Conservation (phyloP, 2,888 invertebrate species). For the Tortrix viridana region DNA sequence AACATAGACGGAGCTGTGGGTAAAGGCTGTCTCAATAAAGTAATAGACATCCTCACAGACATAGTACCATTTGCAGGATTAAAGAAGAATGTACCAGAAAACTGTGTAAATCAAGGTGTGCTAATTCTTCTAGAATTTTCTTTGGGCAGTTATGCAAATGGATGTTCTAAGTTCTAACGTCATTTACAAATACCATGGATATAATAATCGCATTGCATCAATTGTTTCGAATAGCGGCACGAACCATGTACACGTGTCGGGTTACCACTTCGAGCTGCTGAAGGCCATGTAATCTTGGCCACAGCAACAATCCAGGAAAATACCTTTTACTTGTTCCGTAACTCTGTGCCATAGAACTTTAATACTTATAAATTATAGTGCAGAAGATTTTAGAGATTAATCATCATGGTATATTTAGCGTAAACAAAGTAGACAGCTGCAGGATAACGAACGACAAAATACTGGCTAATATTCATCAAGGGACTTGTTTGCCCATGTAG, state of each 20-base stretch:
- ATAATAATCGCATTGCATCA: neutral
- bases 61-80: no score
- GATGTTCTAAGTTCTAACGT: neutral
- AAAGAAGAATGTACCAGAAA: no score
- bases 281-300: neutral
- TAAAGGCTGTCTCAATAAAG: no score
- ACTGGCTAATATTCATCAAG: no score
- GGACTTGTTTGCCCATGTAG: no score
- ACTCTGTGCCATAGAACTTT: no score
- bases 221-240: constrained; percentile 12
- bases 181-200: constrained; percentile 10
- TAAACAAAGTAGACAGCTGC: neutral
- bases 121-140: no score
- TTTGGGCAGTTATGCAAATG: no score
- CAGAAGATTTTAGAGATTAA: neutral
- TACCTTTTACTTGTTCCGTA: no score
- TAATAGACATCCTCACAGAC: no score
- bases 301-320: constrained; percentile 1
- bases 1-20: no score
- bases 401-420: constrained; percentile 6
- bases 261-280: neutral
- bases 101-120: no score
- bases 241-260: neutral
- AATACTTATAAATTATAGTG: neutral
- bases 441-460: neutral